Conservation (phyloP, 2,888 invertebrate species). For the Ferrisia virgata region DNA sequence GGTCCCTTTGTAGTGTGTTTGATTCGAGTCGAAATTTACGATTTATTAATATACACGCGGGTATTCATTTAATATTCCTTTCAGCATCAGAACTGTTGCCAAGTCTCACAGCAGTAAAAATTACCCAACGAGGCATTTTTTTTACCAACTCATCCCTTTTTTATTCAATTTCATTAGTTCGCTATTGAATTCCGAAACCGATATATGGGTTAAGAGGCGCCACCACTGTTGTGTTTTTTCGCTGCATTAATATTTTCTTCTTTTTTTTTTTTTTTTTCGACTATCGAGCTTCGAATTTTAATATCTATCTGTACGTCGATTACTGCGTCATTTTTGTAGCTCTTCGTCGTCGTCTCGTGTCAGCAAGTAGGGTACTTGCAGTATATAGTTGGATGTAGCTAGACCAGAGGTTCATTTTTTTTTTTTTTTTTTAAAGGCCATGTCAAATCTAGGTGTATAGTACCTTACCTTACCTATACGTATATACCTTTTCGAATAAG, state of each 20-base stretch:
- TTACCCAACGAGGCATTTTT: neutral
- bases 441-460: no score
- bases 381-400: no score
- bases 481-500: neutral
- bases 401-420: no score
- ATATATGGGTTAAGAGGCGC: neutral
- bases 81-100: neutral
- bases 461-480: no score
- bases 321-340: neutral
- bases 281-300: neutral
- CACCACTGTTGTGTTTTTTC: neutral
- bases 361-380: no score
- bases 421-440: no score
- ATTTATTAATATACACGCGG: neutral
- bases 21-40: neutral
- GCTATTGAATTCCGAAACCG: neutral
- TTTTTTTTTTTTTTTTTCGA: neutral
- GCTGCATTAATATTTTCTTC: neutral
- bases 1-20: neutral
- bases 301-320: neutral
- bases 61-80: constrained; percentile 4
- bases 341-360: no score
- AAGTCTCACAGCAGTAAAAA: neutral
- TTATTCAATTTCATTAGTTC: neutral
- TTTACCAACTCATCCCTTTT: no score